Base-by-base conservation (phyloP, 2,888 invertebrate genomes). In the Norana najaformis region DNA sequence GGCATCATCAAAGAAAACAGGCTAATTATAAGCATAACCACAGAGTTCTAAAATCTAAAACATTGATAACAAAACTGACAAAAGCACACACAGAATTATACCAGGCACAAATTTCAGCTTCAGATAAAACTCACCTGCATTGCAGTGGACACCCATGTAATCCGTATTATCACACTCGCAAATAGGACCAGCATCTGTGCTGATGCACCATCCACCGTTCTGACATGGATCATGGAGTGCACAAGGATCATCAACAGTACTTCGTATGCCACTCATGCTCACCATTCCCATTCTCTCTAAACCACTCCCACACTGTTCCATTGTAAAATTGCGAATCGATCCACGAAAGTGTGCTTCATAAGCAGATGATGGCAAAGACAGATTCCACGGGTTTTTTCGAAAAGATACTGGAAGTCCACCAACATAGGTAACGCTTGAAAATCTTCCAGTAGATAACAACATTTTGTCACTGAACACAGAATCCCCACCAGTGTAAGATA, bases 141-240 rank as follows among this genome's bases (percentile, higher is more conserved):
- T 94, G 89, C 93, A 89, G 89, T 38, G 83, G 23, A 37, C 69
- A 5, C 89, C 89, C 30, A 34, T n/a, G 38, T n/a, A 89, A 82
- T 82, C 82, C 8, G 89, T 83, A 39, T 23, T 69, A 83, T 38
- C 82, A 34, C 89, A 89, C 35, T 89, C 89, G 39, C 89, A 89
- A 34, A 89, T 0, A 14, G 89, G 83, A 34, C 89, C 89, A 20
- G n/a, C 35, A 39, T 89, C 89, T 14, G 69, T 89, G 83, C 83
- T 89, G 83, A 89, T 82, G 83, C 89, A 89, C 30, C n/a, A 36
- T 89, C 89, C 89, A 39, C 89, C 89, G 14, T 89, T 36, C 34
- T 35, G 83, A 18, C 89, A 89, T 13, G 89, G 89, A 89, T 89
- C 83, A 34, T 36, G 39, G 37, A 53, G 69, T 35, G 36, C 83